phyloP scores from a whole-genome alignment of 2,113 vertebrate species.

The Numenius arquata region DNA sequence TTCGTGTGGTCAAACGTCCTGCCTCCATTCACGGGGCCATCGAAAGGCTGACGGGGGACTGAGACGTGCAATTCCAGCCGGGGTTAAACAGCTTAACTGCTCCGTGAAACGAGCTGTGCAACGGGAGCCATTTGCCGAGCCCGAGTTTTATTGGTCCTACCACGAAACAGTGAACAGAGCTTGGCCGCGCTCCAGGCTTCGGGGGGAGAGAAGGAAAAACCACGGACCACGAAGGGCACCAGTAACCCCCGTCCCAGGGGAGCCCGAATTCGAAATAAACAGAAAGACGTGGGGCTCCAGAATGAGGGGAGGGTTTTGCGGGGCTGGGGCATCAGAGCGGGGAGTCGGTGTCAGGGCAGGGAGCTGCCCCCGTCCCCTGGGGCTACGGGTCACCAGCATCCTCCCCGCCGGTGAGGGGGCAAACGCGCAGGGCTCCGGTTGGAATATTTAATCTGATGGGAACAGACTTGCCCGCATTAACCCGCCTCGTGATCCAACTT shows the following conservation, averaged over 20 bases:
- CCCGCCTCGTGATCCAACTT: neutral
- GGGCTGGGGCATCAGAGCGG: too few relatives aligned
- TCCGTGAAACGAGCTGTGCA: neutral
- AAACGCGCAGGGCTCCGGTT: fast-evolving
- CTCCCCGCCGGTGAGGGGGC: fast-evolving
- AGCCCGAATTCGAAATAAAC: neutral
- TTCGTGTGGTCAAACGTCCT: neutral
- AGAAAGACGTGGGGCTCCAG: neutral
- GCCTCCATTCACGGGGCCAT: neutral
- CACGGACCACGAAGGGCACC: neutral
- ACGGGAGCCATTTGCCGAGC: neutral
- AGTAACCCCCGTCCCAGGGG: neutral
- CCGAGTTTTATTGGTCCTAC: neutral
- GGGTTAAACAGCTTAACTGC: neutral
- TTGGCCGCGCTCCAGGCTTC: neutral
- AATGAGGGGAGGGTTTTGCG: neutral
- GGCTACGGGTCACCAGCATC: neutral
- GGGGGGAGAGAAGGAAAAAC: neutral
- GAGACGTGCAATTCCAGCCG: neutral
- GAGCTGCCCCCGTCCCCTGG: neutral
- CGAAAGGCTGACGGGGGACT: fast-evolving
- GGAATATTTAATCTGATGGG: neutral
- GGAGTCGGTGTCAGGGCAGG: neutral
- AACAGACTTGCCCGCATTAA: neutral
- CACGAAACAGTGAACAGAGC: neutral